Evolutionary conservation across 2,888 invertebrate genomes (phyloP).

Genomic region (Augiades crinisus): DNA sequence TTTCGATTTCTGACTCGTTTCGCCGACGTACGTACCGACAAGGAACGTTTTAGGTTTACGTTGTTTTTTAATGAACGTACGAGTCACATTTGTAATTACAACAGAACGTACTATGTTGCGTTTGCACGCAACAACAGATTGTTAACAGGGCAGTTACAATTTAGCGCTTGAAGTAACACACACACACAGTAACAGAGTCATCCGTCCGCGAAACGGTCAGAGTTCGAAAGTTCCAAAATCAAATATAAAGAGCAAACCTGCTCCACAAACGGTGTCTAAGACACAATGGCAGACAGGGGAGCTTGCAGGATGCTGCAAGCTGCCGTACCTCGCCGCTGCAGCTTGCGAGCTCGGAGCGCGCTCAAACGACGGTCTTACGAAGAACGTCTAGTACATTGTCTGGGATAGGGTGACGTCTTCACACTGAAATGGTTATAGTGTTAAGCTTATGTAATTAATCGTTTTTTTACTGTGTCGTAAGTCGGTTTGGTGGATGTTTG

Average conservation of each 20-base stretch:
- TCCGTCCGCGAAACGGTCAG: constrained; percentile 4
- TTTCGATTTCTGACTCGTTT: constrained; percentile 21
- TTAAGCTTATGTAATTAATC: too few species aligned
- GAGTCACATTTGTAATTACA: too few species aligned
- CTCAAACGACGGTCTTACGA: too few species aligned
- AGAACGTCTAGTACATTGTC: too few species aligned
- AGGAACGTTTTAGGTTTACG: background rate
- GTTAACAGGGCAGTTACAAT: too few species aligned
- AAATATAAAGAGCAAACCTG: constrained; percentile 18
- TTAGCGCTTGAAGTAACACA: background rate
- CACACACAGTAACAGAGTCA: background rate
- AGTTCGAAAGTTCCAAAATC: constrained; percentile 5
- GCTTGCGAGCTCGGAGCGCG: constrained; percentile 28
- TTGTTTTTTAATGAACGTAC: too few species aligned
- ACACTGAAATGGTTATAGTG: too few species aligned
- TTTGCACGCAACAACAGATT: too few species aligned
- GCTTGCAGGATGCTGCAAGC: constrained; percentile 44
- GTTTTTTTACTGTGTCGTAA: too few species aligned
- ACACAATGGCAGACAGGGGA: constrained; percentile 30
- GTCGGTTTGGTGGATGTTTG: too few species aligned
- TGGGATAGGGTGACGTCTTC: too few species aligned
- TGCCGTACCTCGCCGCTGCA: constrained; percentile 28
- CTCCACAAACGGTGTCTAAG: constrained; percentile 25
- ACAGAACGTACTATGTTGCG: too few species aligned
- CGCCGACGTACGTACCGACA: background rate